Percentiles rank a stretch among this genome's conserved stretches.
phyloP scores from a whole-genome alignment of 2,888 invertebrate species.

The Lasiommata megera region DNA sequence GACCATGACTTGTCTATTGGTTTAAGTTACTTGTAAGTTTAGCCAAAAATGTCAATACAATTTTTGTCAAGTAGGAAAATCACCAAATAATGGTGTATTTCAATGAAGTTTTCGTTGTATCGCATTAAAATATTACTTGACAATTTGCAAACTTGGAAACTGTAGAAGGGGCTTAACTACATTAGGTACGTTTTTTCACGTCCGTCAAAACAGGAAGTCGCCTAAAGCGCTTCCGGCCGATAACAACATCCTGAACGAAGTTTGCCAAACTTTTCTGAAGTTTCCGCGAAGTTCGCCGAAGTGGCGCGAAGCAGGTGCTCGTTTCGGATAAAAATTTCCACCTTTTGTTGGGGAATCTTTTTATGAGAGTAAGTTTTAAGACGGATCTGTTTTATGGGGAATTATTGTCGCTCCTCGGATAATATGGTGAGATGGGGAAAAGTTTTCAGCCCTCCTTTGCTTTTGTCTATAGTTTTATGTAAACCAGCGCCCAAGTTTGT shows the following conservation, averaged over 20 bases:
- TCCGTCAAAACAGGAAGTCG: slow-evolving; percentile 77
- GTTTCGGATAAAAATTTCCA: slow-evolving; percentile 73
- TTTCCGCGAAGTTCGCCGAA: slow-evolving; percentile 41
- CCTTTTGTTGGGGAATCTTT: slow-evolving; percentile 59
- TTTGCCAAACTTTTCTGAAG: slow-evolving; percentile 54
- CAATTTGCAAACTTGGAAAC: slow-evolving; percentile 18
- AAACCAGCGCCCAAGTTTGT: background rate
- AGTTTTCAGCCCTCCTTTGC: slow-evolving; percentile 23
- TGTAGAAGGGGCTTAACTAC: slow-evolving; percentile 33
- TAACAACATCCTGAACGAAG: slow-evolving; percentile 76
- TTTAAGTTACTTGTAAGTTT: too few species aligned
- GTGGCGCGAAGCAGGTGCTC: slow-evolving; percentile 69
- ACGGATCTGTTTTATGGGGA: slow-evolving; percentile 42
- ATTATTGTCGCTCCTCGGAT: slow-evolving; percentile 32
- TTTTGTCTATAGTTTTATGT: slow-evolving; percentile 11
- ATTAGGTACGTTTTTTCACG: slow-evolving; percentile 54
- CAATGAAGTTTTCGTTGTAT: background rate
- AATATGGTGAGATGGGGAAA: slow-evolving; percentile 28
- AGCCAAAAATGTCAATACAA: too few species aligned
- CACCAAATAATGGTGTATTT: too few species aligned
- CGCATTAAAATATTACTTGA: slow-evolving; percentile 11
- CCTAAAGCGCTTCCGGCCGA: slow-evolving; percentile 80
- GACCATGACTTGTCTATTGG: too few species aligned
- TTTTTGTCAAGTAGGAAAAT: too few species aligned
- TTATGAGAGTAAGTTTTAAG: slow-evolving; percentile 54